Evolutionary conservation across 2,797 vertebrate species (phyloP).

Genomic region (Sciaenops ocellatus): DNA sequence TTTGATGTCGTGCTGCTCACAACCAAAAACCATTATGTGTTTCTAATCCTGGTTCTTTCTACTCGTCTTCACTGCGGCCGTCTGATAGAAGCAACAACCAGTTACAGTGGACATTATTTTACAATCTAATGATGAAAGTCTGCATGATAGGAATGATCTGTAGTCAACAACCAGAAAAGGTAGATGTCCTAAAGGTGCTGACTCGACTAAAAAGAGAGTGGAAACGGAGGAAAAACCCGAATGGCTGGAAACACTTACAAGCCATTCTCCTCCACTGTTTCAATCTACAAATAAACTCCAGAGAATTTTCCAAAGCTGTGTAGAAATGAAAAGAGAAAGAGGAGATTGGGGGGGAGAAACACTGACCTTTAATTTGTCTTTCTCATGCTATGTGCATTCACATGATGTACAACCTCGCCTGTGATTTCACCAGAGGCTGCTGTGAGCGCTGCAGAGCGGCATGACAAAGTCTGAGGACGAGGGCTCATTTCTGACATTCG

Average conservation of each 20-base stretch:
- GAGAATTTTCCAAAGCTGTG: slow-evolving; percentile 83
- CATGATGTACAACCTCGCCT: slow-evolving; percentile 11
- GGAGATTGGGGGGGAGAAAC: slow-evolving; percentile 37
- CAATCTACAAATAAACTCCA: slow-evolving; percentile 84
- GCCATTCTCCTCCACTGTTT: slow-evolving; percentile 75
- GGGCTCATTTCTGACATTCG: too few relatives aligned
- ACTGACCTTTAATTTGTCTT: slow-evolving; percentile 68
- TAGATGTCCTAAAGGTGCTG: slow-evolving; percentile 68
- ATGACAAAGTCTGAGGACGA: neutral
- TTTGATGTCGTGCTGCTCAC: slow-evolving; percentile 41
- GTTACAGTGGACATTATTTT: slow-evolving; percentile 3
- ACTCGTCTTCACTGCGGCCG: slow-evolving; percentile 8
- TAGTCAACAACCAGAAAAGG: slow-evolving; percentile 40
- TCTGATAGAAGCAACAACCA: slow-evolving; percentile 11
- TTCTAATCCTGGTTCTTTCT: slow-evolving; percentile 5
- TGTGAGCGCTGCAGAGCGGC: neutral
- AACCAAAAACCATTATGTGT: slow-evolving; percentile 47
- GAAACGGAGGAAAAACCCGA: slow-evolving; percentile 77
- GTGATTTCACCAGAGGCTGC: neutral
- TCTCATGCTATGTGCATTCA: slow-evolving; percentile 68
- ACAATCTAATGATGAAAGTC: slow-evolving; percentile 13
- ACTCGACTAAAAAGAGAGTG: slow-evolving; percentile 63
- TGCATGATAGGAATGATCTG: slow-evolving; percentile 8
- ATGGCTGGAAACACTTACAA: slow-evolving; percentile 83
- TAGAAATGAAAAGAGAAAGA: slow-evolving; percentile 51